Conservation (phyloP, 2,888 invertebrate species). For the Sarcophaga caerulescens region DNA sequence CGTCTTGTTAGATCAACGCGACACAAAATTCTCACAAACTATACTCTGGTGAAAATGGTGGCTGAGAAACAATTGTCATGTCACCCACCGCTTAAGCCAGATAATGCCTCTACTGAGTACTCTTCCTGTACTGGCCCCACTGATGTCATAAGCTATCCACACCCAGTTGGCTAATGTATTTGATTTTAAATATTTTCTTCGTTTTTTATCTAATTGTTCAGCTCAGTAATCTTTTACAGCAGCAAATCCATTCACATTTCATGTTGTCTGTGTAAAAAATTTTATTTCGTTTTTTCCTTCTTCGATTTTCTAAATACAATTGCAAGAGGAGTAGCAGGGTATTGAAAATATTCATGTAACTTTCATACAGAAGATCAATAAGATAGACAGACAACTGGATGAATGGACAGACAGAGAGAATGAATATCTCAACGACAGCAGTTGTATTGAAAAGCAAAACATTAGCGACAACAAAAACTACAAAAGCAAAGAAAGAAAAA, state of each 20-base stretch:
- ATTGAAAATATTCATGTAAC: conserved; percentile 60
- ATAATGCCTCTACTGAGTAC: no score
- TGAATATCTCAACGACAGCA: conserved; percentile 33
- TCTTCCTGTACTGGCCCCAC: no score
- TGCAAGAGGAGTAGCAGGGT: conserved; percentile 16
- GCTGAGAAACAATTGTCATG: no score
- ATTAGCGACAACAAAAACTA: conserved; percentile 15
- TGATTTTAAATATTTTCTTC: conserved; percentile 24
- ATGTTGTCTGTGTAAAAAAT: conserved; percentile 20
- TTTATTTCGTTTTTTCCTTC: neutral
- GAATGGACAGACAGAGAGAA: conserved; percentile 48
- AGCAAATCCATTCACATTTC: conserved; percentile 64
- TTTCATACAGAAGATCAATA: conserved; percentile 65
- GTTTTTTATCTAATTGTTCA: conserved; percentile 62
- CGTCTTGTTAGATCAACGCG: no score
- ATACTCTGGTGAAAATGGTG: no score
- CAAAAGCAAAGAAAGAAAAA: neutral
- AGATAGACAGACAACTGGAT: conserved; percentile 50
- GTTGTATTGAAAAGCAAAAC: conserved; percentile 26
- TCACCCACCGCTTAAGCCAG: no score
- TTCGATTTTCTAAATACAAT: neutral
- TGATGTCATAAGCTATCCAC: no score
- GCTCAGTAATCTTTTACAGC: conserved; percentile 55
- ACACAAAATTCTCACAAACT: no score
- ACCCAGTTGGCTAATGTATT: neutral